phyloP scores from a whole-genome alignment of 2,797 vertebrate species.

The Serranus cabrilla region DNA sequence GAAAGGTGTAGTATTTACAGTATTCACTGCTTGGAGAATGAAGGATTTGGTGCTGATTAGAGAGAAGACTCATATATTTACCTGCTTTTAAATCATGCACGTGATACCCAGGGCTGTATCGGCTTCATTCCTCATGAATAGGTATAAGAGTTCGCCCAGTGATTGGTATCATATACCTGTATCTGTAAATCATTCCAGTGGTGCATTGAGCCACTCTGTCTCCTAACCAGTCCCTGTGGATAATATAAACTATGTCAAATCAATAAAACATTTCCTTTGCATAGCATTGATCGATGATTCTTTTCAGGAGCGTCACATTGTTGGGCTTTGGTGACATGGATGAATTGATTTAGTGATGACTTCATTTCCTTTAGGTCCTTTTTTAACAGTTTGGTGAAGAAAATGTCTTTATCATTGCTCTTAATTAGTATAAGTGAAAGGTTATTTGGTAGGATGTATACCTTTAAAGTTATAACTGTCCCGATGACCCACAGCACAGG shows the following conservation, averaged over 20 bases:
- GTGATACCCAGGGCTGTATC: too few species aligned
- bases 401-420: slow-evolving; percentile 2
- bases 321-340: slow-evolving; percentile 30
- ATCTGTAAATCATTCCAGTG: neutral
- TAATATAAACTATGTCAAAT: slow-evolving; percentile 50
- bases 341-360: slow-evolving; percentile 51
- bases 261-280: slow-evolving; percentile 57
- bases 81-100: neutral
- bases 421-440: slow-evolving; percentile 30
- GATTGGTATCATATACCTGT: neutral
- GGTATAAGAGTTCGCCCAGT: neutral
- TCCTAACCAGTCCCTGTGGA: slow-evolving; percentile 31
- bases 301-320: slow-evolving; percentile 19
- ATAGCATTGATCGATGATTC: slow-evolving; percentile 25
- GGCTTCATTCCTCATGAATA: too few species aligned
- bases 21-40: neutral
- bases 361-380: slow-evolving; percentile 31
- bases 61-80: neutral
- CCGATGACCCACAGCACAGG: too few species aligned
- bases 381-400: neutral
- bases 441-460: slow-evolving; percentile 2
- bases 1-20: slow-evolving; percentile 7
- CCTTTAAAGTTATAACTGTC: neutral
- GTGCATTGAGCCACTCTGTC: neutral
- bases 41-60: neutral